A percentile compares a stretch with the other conserved stretches of the same genome.
These are phyloP conservation scores for Agriopis aurantiaria DNA, from an alignment of 2,888 invertebrate species.

Conservation along the genomic window DNA sequence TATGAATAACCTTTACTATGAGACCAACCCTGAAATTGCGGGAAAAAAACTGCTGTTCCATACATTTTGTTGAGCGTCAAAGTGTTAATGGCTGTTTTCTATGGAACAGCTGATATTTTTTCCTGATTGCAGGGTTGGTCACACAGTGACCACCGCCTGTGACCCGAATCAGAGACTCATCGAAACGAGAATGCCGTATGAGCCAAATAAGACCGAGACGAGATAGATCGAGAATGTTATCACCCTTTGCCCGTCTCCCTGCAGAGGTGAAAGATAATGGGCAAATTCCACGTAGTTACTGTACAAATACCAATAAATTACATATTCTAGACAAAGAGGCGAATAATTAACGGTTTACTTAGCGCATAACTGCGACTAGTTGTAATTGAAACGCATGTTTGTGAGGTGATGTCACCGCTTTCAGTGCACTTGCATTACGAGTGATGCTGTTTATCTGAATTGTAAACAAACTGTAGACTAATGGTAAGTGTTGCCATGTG, in stretches of 20 bases:
- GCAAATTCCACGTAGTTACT: slow-evolving; percentile 15
- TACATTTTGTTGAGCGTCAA: no score
- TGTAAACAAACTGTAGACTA: background rate
- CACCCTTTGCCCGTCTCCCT: slow-evolving; percentile 1
- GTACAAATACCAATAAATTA: slow-evolving; percentile 20
- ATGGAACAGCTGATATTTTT: no score
- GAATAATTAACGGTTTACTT: slow-evolving; percentile 17
- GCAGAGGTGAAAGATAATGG: slow-evolving; percentile 17
- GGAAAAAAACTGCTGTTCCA: no score
- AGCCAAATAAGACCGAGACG: background rate
- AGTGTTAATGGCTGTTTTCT: no score
- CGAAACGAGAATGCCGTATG: background rate
- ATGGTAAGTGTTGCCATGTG: no score
- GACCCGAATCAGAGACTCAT: background rate
- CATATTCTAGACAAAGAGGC: slow-evolving; percentile 14
- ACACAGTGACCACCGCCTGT: background rate
- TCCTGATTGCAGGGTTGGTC: no score
- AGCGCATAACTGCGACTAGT: slow-evolving; percentile 17
- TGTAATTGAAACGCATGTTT: slow-evolving; percentile 8
- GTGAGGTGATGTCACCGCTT: slow-evolving; percentile 12
- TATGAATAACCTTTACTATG: no score
- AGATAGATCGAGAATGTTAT: background rate
- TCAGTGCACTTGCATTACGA: slow-evolving; percentile 7
- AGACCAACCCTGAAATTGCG: no score
- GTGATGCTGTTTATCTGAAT: background rate